phyloP scores from a whole-genome alignment of 2,113 vertebrate species.

The Pampusana beccarii region DNA sequence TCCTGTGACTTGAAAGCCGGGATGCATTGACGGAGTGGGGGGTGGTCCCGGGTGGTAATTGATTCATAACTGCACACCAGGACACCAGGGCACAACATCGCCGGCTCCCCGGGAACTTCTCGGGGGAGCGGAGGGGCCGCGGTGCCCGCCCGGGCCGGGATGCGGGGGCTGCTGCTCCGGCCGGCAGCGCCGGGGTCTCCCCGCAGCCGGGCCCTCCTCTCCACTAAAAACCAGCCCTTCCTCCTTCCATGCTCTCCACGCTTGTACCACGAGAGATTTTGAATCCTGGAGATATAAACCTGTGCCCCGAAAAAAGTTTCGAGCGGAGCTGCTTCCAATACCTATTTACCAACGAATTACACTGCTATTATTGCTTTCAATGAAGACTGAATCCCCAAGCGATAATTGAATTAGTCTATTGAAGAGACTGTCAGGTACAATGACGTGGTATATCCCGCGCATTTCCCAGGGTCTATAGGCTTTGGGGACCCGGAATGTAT shows the following conservation, averaged over 20 bases:
- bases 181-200: not conserved
- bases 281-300: not conserved
- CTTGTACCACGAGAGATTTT: not conserved
- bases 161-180: not conserved
- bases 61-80: not conserved
- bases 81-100: not conserved
- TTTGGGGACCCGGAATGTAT: slow-evolving; percentile 83
- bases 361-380: slow-evolving; percentile 69
- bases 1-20: not conserved
- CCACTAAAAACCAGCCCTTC: not conserved
- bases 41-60: not conserved
- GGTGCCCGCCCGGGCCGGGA: not conserved
- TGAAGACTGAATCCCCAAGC: slow-evolving; percentile 74
- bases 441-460: slow-evolving; percentile 79
- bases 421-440: slow-evolving; percentile 84
- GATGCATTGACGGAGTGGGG: not conserved
- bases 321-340: slow-evolving; percentile 17
- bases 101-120: not conserved
- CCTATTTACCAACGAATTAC: slow-evolving; percentile 69
- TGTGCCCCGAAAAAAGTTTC: slow-evolving; percentile 5
- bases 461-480: slow-evolving; percentile 84
- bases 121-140: not conserved
- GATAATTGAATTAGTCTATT: slow-evolving; percentile 84
- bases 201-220: not conserved
- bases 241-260: not conserved